A percentile compares a stretch with the other conserved stretches of the same genome.
Conservation (phyloP, 1,140 invertebrate species). For the Drosophila athabasca region DNA sequence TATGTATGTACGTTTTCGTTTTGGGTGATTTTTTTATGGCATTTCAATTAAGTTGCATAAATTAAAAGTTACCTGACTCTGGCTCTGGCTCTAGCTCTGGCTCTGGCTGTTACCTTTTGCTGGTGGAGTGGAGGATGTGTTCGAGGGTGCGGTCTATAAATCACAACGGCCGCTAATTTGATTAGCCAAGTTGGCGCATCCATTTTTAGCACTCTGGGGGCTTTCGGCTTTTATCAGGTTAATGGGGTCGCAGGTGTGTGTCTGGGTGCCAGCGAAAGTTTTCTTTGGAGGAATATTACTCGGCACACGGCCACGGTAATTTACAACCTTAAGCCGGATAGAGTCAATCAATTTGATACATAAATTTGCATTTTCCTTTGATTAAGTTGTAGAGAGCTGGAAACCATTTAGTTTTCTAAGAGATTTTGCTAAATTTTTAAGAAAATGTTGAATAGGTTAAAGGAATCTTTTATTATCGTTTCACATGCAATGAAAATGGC, state of each 20-base stretch:
- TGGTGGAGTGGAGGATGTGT: background rate
- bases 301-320: conserved; percentile 13
- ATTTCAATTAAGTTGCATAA: conserved; percentile 65
- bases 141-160: conserved; percentile 44
- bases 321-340: conserved; percentile 15
- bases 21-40: conserved; percentile 46
- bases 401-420: conserved; percentile 28
- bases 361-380: conserved; percentile 30
- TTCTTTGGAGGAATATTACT: conserved; percentile 9
- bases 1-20: conserved; percentile 10
- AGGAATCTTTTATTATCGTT: conserved; percentile 51
- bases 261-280: conserved; percentile 14
- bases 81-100: conserved; percentile 2
- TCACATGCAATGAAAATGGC: conserved; percentile 61
- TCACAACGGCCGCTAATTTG: conserved; percentile 57
- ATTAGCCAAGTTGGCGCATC: conserved; percentile 54
- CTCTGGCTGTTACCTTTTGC: background rate
- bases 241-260: conserved; percentile 44
- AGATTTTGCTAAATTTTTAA: background rate
- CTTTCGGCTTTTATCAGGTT: conserved; percentile 28
- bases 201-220: conserved; percentile 34
- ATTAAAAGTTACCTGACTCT: conserved; percentile 46
- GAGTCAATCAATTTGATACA: conserved; percentile 22
- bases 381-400: conserved; percentile 1
- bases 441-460: background rate